Conservation (phyloP, 2,888 invertebrate genomes). For the Drosophila kambysellisi region DNA sequence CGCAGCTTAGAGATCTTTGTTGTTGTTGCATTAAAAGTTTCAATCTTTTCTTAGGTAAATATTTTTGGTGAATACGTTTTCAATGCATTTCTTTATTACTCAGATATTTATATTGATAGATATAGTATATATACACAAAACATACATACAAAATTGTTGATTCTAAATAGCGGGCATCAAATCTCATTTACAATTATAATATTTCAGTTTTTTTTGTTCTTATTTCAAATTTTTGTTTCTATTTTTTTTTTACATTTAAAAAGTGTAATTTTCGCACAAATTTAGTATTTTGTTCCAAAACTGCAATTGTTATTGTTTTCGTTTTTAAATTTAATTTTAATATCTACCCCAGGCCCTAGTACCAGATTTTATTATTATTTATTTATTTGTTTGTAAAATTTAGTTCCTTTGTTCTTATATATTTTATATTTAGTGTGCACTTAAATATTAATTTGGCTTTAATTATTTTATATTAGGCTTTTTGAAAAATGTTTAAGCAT, state of each 20-base stretch:
- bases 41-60: slow-evolving; percentile 28
- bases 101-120: slow-evolving; percentile 69
- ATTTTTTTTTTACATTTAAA: slow-evolving; percentile 67
- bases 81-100: slow-evolving; percentile 77
- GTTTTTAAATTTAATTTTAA: slow-evolving; percentile 51
- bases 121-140: slow-evolving; percentile 71
- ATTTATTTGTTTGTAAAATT: slow-evolving; percentile 24
- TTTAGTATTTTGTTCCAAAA: slow-evolving; percentile 55
- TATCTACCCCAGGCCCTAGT: slow-evolving; percentile 77
- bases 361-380: slow-evolving; percentile 38
- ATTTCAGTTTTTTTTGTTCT: slow-evolving; percentile 25
- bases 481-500: slow-evolving; percentile 44
- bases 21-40: slow-evolving; percentile 50
- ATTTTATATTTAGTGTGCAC: slow-evolving; percentile 42
- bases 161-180: slow-evolving; percentile 44
- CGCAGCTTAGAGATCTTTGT: slow-evolving; percentile 36
- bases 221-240: slow-evolving; percentile 17
- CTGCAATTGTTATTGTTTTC: slow-evolving; percentile 35
- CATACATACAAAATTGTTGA: slow-evolving; percentile 76
- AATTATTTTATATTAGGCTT: slow-evolving; percentile 38
- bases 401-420: slow-evolving; percentile 27
- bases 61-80: slow-evolving; percentile 55
- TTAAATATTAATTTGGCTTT: slow-evolving; percentile 78
- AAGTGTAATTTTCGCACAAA: slow-evolving; percentile 58
- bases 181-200: slow-evolving; percentile 52